Conservation (phyloP, 2,888 invertebrate species). For the Tridacna gigas region DNA sequence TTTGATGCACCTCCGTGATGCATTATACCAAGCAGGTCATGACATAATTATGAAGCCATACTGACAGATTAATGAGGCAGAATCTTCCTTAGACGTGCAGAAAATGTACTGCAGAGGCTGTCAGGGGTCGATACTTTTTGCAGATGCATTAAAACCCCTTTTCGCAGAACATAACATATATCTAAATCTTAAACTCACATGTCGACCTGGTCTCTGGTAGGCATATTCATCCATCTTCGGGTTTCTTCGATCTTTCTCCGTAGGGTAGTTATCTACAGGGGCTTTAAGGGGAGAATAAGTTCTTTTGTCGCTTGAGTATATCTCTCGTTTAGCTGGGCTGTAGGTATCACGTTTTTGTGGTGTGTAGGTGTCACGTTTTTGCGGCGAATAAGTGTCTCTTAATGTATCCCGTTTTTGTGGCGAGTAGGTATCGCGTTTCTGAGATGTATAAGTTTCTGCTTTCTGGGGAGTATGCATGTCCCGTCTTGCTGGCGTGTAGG, state of each 20-base stretch:
- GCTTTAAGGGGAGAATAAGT: conserved; percentile 8
- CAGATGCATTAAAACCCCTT: too few relatives aligned
- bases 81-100: too few relatives aligned
- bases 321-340: conserved; percentile 19
- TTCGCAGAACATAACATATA: neutral
- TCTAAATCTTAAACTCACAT: neutral
- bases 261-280: neutral
- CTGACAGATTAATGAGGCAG: too few relatives aligned
- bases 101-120: too few relatives aligned
- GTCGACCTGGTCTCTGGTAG: conserved; percentile 10
- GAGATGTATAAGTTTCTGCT: neutral
- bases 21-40: too few relatives aligned
- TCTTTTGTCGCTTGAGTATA: neutral
- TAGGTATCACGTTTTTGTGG: conserved; percentile 11
- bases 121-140: too few relatives aligned
- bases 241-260: neutral
- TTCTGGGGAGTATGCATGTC: conserved; percentile 9
- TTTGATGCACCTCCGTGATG: too few relatives aligned
- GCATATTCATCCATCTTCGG: neutral
- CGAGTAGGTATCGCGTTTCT: neutral
- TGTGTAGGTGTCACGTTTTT: conserved; percentile 5
- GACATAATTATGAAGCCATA: too few relatives aligned
- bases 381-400: neutral
- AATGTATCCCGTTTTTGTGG: conserved; percentile 1
- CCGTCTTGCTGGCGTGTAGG: conserved; percentile 15